These are phyloP conservation scores for Acipenser oxyrinchus DNA, from an alignment of 2,797 vertebrate genomes.

Conservation along the genomic window DNA sequence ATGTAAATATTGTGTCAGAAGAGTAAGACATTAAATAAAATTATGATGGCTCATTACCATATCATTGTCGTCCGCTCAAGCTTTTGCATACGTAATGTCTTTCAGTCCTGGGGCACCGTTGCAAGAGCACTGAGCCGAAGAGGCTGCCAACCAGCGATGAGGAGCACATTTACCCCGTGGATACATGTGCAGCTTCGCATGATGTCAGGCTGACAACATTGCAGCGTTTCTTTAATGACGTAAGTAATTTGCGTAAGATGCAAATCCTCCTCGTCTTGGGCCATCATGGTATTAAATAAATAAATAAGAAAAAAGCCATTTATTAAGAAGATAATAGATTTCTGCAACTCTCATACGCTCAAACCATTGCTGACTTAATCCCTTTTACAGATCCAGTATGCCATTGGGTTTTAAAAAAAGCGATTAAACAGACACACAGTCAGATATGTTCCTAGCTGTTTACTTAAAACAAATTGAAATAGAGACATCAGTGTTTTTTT, in stretches of 20 bases:
- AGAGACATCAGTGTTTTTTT: no score
- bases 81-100: constrained; percentile 28
- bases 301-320: no score
- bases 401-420: no score
- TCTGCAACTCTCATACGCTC: no score
- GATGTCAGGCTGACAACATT: constrained; percentile 83
- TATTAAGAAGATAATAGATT: no score
- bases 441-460: no score
- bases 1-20: constrained; percentile 23
- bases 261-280: constrained; percentile 7
- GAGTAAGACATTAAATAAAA: constrained; percentile 15
- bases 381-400: no score
- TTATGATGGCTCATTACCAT: constrained; percentile 14
- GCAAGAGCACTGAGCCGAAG: constrained; percentile 76
- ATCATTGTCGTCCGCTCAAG: constrained; percentile 8
- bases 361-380: no score
- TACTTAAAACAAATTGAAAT: no score
- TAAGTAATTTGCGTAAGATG: constrained; percentile 39
- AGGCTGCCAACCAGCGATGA: constrained; percentile 84
- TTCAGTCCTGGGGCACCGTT: constrained; percentile 87
- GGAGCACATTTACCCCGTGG: constrained; percentile 84
- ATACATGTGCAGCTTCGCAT: constrained; percentile 83
- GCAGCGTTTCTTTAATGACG: constrained; percentile 91
- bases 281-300: no score
- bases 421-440: no score